phyloP scores from a whole-genome alignment of 1,140 invertebrate species.

The Pseudobourletiella spinata region DNA sequence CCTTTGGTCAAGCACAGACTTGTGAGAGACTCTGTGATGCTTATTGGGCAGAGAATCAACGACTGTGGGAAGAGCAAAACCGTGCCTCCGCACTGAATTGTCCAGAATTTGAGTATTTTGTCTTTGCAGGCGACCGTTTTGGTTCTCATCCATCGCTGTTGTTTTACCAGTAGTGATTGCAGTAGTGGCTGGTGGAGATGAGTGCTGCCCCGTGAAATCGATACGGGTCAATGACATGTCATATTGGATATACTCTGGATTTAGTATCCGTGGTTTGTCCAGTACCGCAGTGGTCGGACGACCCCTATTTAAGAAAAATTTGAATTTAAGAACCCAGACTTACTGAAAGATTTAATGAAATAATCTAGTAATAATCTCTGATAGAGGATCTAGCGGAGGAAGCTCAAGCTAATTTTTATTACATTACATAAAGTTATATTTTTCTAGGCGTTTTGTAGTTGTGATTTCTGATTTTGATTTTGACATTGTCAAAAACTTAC shows the following conservation, averaged over 20 bases:
- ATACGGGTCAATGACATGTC: constrained; percentile 34
- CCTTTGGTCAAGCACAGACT: too few species aligned
- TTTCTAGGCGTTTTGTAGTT: too few species aligned
- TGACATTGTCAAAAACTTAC: too few species aligned
- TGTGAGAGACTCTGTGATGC: too few species aligned
- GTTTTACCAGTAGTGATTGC: neutral
- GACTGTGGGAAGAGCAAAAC: constrained; percentile 25
- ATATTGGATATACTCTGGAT: constrained; percentile 32
- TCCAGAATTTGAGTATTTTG: constrained; percentile 14
- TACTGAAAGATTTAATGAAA: neutral
- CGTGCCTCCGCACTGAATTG: neutral
- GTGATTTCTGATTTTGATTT: too few species aligned
- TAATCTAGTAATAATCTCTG: neutral
- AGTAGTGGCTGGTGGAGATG: neutral
- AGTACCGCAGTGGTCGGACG: constrained; percentile 28
- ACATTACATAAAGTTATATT: too few species aligned
- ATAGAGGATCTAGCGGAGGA: too few species aligned
- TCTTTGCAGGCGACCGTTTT: constrained; percentile 15
- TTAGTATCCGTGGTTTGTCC: constrained; percentile 29
- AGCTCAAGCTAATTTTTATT: too few species aligned
- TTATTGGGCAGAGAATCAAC: too few species aligned
- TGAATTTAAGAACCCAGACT: constrained; percentile 1
- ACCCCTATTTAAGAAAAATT: neutral
- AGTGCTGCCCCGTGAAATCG: constrained; percentile 21
- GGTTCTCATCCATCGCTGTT: constrained; percentile 27